Percentiles rank a stretch among this genome's conserved stretches.
Evolutionary conservation across 2,797 vertebrate genomes (phyloP).

Genomic region (Scolopax bukidnonensis): DNA sequence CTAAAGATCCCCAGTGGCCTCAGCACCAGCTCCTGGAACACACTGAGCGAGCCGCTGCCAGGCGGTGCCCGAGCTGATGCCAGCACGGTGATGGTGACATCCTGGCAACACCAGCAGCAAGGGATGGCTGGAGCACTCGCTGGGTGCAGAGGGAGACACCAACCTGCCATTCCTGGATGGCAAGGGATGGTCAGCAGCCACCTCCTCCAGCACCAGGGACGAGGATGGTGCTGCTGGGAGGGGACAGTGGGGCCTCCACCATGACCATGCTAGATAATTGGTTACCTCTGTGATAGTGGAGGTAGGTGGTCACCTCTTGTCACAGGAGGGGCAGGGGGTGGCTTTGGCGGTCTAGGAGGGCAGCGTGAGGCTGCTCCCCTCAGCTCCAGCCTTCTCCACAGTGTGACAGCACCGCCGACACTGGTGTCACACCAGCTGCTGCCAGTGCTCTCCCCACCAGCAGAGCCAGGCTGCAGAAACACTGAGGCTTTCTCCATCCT

Average conservation of each 20-base stretch:
- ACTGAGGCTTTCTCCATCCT: accelerated
- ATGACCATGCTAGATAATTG: accelerated
- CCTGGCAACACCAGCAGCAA: accelerated
- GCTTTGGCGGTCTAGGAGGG: not conserved
- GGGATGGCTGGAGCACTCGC: not conserved
- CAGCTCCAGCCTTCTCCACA: not conserved
- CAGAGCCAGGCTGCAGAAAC: not conserved
- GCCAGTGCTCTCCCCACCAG: not conserved
- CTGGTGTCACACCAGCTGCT: not conserved
- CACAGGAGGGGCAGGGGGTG: accelerated
- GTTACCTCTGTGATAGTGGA: accelerated
- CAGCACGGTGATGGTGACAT: accelerated
- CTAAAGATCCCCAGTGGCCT: not conserved
- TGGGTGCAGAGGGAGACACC: not conserved
- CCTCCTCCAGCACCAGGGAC: not conserved
- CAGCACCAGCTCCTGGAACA: accelerated
- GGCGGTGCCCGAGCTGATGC: not conserved
- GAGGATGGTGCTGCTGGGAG: not conserved
- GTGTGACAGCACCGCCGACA: accelerated
- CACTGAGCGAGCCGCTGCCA: not conserved
- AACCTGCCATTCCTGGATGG: not conserved
- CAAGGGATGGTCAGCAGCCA: accelerated
- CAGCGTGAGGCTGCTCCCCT: not conserved
- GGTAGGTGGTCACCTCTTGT: not conserved
- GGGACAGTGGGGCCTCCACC: not conserved